A percentile compares a stretch with the other conserved stretches of the same genome.
phyloP scores from a whole-genome alignment of 2,888 invertebrate species.

The Brachynemurus nebulosus region DNA sequence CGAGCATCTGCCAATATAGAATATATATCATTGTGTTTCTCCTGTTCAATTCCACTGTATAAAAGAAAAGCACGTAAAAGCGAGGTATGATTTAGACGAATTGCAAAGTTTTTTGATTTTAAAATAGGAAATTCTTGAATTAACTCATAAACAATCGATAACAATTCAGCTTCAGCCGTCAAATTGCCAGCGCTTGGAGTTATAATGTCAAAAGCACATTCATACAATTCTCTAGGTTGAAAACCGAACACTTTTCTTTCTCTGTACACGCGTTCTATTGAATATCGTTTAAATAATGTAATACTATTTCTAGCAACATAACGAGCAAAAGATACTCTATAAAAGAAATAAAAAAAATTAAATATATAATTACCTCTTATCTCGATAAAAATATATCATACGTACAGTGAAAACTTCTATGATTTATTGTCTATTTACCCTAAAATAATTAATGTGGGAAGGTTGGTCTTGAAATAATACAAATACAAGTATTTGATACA shows the following conservation, averaged over 20 bases:
- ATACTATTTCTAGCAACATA: slow-evolving; percentile 70
- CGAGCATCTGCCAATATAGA: slow-evolving; percentile 35
- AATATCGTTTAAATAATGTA: slow-evolving; percentile 66
- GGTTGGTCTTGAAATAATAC: no score
- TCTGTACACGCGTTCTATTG: slow-evolving; percentile 74
- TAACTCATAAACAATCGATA: slow-evolving; percentile 64
- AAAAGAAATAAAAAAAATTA: slow-evolving; percentile 15
- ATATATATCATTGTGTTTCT: slow-evolving; percentile 42
- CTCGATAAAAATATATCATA: no score
- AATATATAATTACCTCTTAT: no score
- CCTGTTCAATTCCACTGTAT: slow-evolving; percentile 64
- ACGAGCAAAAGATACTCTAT: slow-evolving; percentile 59
- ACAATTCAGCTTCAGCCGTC: slow-evolving; percentile 73
- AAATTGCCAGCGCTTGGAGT: slow-evolving; percentile 56
- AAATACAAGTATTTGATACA: no score
- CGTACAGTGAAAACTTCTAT: no score
- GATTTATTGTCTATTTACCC: no score
- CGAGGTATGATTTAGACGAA: slow-evolving; percentile 68
- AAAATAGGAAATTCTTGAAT: slow-evolving; percentile 51
- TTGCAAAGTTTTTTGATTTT: slow-evolving; percentile 47
- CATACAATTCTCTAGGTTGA: slow-evolving; percentile 78
- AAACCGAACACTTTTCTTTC: slow-evolving; percentile 65
- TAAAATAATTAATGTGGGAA: no score
- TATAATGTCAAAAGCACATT: slow-evolving; percentile 89
- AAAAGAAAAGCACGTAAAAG: slow-evolving; percentile 61